Base-by-base conservation (phyloP, 1,140 invertebrate genomes). In the Latrodectus geometricus region DNA sequence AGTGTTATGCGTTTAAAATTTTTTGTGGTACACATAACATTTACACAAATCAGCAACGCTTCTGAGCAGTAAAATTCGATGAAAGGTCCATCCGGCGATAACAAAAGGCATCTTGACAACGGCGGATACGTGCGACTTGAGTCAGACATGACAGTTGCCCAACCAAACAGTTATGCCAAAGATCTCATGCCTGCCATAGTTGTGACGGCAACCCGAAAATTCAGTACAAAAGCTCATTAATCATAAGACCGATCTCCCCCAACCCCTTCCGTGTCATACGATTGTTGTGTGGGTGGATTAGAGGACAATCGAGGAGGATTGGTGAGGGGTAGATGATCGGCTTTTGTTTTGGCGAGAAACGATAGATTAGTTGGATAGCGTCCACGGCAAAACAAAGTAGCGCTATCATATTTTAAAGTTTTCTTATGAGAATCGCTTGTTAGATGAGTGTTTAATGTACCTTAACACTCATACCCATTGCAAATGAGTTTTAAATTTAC, bases 171-270 rank as follows among this genome's bases (percentile, higher is more conserved):
- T 79, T 69, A 79, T 79, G 35, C 50, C 74, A 76, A 54, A 15
- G 35, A 80, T 82, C 80, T 73, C 80, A 74, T 50, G 80, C 49
- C 20, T 65, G 69, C 80, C 69, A 81, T 72, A 15, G 49, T 78
- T 66, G 50, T 72, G 70, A 82, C 80, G 80, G 17, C 54, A 61
- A 35, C 35, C 80, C 70, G 77, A 82, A 54, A 20, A 23, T 17
- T 69, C 52, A 15, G 20, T 48, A 82, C 80, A 82, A 74, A 65
- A 74, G 80, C 80, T 82, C 80, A 82, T 82, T 82, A 82, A 82
- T 82, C 80, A 82, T 82, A 74, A 65, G 54, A 61, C 54, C 54
- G 54, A 61, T 61, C 54, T 61, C 54, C 17, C 70, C 48, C 80
- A 9, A 54, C 79, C 70, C 70, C 69, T 52, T 61, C 21, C 11